phyloP scores from a whole-genome alignment of 2,888 invertebrate genomes.

The Parascotia fuliginaria region DNA sequence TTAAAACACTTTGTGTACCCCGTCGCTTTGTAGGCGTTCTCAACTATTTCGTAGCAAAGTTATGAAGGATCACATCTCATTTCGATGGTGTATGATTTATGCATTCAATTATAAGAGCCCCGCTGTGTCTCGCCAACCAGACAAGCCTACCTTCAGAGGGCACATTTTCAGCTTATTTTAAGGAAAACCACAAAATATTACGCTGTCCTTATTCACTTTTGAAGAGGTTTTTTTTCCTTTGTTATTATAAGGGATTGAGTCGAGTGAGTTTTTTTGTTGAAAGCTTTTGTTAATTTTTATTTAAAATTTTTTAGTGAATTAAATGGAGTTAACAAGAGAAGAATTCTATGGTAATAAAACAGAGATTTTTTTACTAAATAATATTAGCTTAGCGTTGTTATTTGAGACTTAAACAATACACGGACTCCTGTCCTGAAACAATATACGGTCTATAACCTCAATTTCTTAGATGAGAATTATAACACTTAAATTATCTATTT shows the following conservation, averaged over 20 bases:
- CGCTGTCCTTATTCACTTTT: slow-evolving; percentile 21
- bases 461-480: too few relatives aligned
- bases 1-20: slow-evolving; percentile 26
- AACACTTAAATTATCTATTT: too few relatives aligned
- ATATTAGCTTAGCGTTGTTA: too few relatives aligned
- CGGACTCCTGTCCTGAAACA: too few relatives aligned
- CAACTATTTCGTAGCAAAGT: slow-evolving; percentile 50
- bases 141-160: slow-evolving; percentile 23
- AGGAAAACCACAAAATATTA: slow-evolving; percentile 37
- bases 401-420: too few relatives aligned
- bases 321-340: background rate
- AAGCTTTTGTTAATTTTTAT: slow-evolving; percentile 1
- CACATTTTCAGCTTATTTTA: slow-evolving; percentile 39
- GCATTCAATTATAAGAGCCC: slow-evolving; percentile 71
- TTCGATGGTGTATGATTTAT: slow-evolving; percentile 76
- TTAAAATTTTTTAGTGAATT: background rate
- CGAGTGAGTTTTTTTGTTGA: slow-evolving; percentile 6
- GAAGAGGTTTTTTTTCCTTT: slow-evolving; percentile 23
- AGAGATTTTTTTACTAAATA: too few relatives aligned
- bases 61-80: slow-evolving; percentile 67
- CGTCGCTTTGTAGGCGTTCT: slow-evolving; percentile 36
- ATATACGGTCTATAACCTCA: too few relatives aligned
- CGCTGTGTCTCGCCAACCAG: slow-evolving; percentile 50
- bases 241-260: slow-evolving; percentile 16
- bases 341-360: too few relatives aligned